phyloP scores from a whole-genome alignment of 2,113 vertebrate species.

The Ornithorhynchus anatinus region DNA sequence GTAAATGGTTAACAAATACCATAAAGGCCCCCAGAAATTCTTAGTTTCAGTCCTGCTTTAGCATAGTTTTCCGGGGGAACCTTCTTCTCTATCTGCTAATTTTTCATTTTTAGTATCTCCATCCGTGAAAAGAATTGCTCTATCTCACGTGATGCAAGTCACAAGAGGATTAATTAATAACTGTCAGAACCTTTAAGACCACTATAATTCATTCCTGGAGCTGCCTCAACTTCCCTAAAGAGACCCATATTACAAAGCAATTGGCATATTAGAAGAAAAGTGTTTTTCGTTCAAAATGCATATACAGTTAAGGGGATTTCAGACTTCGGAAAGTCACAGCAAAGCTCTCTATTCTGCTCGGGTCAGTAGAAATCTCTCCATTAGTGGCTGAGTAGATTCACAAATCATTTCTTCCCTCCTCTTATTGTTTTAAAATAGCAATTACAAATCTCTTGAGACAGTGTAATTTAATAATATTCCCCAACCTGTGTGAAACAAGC shows the following conservation, averaged over 20 bases:
- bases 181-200: background rate
- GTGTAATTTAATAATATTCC: background rate
- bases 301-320: constrained; percentile 19
- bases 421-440: constrained; percentile 33
- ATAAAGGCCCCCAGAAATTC: background rate
- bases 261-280: constrained; percentile 31
- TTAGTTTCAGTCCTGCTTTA: background rate
- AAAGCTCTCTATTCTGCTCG: constrained; percentile 8
- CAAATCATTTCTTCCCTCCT: constrained; percentile 13
- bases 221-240: background rate
- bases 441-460: constrained; percentile 25
- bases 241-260: constrained; percentile 14
- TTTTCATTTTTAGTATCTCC: background rate
- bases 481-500: background rate
- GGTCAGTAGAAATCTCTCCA: constrained; percentile 30
- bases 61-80: background rate
- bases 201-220: background rate
- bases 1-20: no score
- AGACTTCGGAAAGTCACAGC: background rate
- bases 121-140: background rate
- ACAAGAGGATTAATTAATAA: background rate
- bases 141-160: background rate
- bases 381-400: background rate
- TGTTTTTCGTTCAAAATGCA: constrained; percentile 19
- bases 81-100: background rate